phyloP scores from a whole-genome alignment of 2,797 vertebrate genomes.

The Diplodus puntazzo region DNA sequence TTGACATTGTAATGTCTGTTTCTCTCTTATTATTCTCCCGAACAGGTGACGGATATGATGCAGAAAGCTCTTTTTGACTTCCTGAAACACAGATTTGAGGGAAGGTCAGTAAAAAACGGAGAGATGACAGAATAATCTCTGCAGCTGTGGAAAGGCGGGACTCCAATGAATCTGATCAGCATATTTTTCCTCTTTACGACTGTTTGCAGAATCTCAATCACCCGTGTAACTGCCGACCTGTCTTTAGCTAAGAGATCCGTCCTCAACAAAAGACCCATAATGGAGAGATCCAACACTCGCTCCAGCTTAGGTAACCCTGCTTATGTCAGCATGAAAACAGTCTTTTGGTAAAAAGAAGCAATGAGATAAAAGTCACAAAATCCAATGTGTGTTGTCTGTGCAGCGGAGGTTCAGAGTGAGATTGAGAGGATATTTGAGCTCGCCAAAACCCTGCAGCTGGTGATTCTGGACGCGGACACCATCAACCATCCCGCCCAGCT shows the following conservation, averaged over 20 bases:
- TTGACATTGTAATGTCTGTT: neutral
- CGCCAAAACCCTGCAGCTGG: constrained; percentile 96
- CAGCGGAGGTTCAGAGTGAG: constrained; percentile 97
- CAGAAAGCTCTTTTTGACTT: constrained; percentile 99
- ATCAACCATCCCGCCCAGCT: constrained; percentile 97
- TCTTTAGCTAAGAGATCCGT: constrained; percentile 96
- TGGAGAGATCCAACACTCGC: constrained; percentile 95
- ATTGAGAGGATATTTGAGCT: constrained; percentile 97
- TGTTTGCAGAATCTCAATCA: constrained; percentile 93
- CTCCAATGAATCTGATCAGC: neutral
- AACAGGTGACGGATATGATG: constrained; percentile 98
- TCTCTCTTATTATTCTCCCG: neutral
- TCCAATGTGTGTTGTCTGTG: constrained; percentile 28
- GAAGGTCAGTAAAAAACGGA: constrained; percentile 87
- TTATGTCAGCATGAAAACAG: neutral
- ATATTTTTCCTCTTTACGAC: neutral
- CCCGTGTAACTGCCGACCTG: constrained; percentile 95
- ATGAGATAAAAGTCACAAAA: neutral
- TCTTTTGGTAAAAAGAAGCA: neutral
- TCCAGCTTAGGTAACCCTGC: constrained; percentile 91
- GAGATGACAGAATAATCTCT: neutral
- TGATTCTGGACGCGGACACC: constrained; percentile 95
- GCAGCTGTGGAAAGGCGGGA: neutral
- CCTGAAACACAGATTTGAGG: constrained; percentile 97
- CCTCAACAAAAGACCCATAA: constrained; percentile 96